These are phyloP conservation scores for Eurytoma californica DNA, from an alignment of 2,888 invertebrate species.

Conservation along the genomic window DNA sequence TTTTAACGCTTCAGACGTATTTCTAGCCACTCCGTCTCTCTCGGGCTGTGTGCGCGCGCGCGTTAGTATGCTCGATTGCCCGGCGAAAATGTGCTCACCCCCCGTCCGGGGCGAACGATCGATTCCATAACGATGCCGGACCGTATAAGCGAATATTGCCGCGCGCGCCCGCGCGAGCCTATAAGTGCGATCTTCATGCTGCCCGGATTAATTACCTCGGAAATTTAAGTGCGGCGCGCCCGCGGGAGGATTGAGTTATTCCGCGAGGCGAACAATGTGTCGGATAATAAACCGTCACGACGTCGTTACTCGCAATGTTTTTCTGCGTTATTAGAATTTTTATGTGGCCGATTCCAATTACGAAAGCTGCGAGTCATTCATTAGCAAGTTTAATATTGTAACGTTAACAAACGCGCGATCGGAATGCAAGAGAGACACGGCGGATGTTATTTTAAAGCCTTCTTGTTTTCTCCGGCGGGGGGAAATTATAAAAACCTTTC, in stretches of 20 bases:
- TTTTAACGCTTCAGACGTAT: slow-evolving; percentile 59
- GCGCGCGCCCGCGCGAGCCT: not conserved
- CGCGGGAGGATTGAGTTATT: not conserved
- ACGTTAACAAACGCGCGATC: not conserved
- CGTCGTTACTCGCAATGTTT: not conserved
- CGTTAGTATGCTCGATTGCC: slow-evolving; percentile 28
- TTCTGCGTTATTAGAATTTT: too few relatives aligned
- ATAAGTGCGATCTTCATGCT: not conserved
- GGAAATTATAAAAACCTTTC: slow-evolving; percentile 28
- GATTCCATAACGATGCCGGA: not conserved
- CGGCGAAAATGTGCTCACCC: too few relatives aligned
- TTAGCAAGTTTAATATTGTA: too few relatives aligned
- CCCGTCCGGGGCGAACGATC: not conserved
- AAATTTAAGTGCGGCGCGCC: slow-evolving; percentile 15
- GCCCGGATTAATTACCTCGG: slow-evolving; percentile 16
- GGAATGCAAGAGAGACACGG: slow-evolving; percentile 13
- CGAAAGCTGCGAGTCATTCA: too few relatives aligned
- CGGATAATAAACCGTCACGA: not conserved
- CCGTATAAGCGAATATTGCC: too few relatives aligned
- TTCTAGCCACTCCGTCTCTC: not conserved
- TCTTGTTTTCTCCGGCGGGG: slow-evolving; percentile 18
- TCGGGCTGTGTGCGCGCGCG: not conserved
- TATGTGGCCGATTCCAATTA: too few relatives aligned
- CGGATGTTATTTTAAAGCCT: slow-evolving; percentile 43
- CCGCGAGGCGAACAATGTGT: not conserved